phyloP scores from a whole-genome alignment of 2,888 invertebrate species.

The Cloeon dipterum region DNA sequence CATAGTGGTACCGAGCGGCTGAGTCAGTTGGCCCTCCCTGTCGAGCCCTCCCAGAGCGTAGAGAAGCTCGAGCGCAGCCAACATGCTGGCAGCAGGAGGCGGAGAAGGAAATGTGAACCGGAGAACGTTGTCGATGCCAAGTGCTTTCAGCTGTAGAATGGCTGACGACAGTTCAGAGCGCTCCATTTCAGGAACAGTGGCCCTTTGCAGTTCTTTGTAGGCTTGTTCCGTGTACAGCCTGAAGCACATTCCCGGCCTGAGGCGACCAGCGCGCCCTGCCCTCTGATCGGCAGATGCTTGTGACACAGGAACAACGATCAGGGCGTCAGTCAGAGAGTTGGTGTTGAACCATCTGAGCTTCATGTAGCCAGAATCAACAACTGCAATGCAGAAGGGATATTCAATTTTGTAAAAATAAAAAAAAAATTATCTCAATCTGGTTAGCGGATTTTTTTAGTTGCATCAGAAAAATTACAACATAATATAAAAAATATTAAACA shows the following conservation, averaged over 20 bases:
- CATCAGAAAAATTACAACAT: not conserved
- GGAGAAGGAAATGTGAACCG: constrained; percentile 81
- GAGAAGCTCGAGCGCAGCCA: constrained; percentile 64
- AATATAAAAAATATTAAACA: not conserved
- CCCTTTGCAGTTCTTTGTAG: constrained; percentile 36
- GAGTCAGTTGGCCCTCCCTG: constrained; percentile 49
- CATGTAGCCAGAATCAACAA: constrained; percentile 89
- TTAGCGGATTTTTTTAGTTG: not conserved
- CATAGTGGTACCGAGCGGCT: constrained; percentile 55
- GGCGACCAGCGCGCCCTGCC: constrained; percentile 78
- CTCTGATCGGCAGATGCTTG: constrained; percentile 78
- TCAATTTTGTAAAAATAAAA: too few relatives aligned
- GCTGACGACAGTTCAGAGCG: constrained; percentile 66
- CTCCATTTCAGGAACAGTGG: constrained; percentile 82
- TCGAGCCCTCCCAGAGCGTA: constrained; percentile 69
- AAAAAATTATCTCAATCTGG: not conserved
- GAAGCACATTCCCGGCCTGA: constrained; percentile 63
- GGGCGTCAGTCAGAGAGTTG: constrained; percentile 55
- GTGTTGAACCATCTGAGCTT: constrained; percentile 80
- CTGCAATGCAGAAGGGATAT: too few relatives aligned
- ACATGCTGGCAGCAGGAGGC: constrained; percentile 71
- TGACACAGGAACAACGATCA: constrained; percentile 64
- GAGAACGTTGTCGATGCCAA: constrained; percentile 81
- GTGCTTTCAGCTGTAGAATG: constrained; percentile 72
- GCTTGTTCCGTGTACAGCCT: constrained; percentile 52